Evolutionary conservation across 2,888 invertebrate genomes (phyloP).

Genomic region (Tinea semifulvella): DNA sequence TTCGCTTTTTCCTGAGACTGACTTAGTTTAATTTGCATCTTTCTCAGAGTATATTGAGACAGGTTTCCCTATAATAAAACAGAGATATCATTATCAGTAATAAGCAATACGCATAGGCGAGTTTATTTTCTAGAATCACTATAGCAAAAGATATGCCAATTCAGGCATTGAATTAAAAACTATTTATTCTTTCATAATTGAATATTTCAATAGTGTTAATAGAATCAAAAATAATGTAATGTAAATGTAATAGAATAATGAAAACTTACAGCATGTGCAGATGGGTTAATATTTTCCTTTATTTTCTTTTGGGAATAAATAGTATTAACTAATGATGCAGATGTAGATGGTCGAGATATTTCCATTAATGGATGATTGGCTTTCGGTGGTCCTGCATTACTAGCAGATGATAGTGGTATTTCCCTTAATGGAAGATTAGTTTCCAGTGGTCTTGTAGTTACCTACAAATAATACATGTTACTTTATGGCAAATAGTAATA

Average conservation of each 20-base stretch:
- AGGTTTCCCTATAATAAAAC: constrained; percentile 3
- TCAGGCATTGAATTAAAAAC: neutral
- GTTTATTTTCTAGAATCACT: neutral
- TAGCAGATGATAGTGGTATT: neutral
- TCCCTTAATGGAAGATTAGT: neutral
- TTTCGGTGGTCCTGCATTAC: neutral
- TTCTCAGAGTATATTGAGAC: constrained; percentile 1
- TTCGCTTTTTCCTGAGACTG: neutral
- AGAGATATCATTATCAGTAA: neutral
- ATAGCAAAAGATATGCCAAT: neutral
- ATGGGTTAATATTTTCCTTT: neutral
- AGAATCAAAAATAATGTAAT: neutral
- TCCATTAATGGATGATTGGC: neutral
- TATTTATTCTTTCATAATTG: neutral
- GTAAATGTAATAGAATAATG: neutral
- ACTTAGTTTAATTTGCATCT: neutral
- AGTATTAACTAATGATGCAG: neutral
- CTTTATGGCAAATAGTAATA: neutral
- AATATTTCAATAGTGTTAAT: neutral
- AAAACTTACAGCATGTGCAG: neutral
- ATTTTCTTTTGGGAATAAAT: neutral
- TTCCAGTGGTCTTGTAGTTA: neutral
- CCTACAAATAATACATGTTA: neutral
- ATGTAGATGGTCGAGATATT: neutral
- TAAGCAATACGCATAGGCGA: neutral